Base-by-base conservation (phyloP, 2,797 vertebrate genomes). In the Salmo trutta region DNA sequence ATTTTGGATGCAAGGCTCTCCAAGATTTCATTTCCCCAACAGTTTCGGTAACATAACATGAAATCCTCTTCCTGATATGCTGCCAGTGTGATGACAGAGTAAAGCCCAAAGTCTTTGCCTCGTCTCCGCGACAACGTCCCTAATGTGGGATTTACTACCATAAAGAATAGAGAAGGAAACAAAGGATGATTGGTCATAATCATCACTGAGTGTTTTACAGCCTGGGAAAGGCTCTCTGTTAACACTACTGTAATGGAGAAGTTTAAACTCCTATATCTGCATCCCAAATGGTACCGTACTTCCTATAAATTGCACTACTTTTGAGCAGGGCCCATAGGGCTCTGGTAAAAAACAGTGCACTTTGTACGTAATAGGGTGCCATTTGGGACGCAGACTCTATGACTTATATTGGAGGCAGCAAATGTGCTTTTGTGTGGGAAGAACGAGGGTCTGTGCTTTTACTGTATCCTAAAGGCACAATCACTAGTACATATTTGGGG, bases 141-240 rank as follows among this genome's bases (percentile, higher is more conserved):
- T 3, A 0, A 76, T 4, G 24, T 65, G 62, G 62, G 77, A 84
- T 83, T 82, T 78, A 77, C 73, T 68, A 73, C 52, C 36, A 84
- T 85, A 36, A 41, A 77, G 81, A 74, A 77, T 69, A 83, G 77
- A 77, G 80, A 77, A 31, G 31, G 72, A 31, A 66, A 15, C 4
- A 29, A 66, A 29, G 64, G 73, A 82, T 81, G 81, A 80, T 74
- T 67, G 73, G 66, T 71, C 80, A 84, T 83, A 81, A 89, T 81
- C 51, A 15, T 70, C 77, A 80, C 78, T 77, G 80, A 85, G 81
- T 75, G 81, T 66, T 85, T 84, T 80, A 82, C 79, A 71, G 73
- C 24, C 74, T 31, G 17, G 33, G 27, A 51, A 83, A 71, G 62
- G 76, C 75, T 82, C 82, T 71, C 65, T 2, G 71, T 65, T 69